phyloP scores from a whole-genome alignment of 2,797 vertebrate species.

The Zenarchopterus dispar region DNA sequence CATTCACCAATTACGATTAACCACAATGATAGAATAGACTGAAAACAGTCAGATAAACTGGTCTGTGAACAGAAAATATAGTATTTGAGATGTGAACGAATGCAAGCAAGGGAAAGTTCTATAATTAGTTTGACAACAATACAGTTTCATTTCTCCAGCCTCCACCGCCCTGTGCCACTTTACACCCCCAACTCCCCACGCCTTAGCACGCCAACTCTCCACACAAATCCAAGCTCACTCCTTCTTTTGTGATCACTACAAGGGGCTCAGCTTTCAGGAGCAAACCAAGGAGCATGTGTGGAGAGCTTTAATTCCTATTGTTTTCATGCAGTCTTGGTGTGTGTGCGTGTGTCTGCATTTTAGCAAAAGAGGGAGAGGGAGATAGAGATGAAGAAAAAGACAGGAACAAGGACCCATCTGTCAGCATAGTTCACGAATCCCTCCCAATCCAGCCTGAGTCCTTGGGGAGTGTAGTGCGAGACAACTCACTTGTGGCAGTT shows the following conservation, averaged over 20 bases:
- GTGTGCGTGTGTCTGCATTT: conserved; percentile 80
- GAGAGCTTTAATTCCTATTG: conserved; percentile 85
- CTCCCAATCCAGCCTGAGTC: conserved; percentile 81
- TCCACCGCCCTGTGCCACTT: conserved; percentile 29
- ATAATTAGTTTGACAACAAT: conserved; percentile 27
- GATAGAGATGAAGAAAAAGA: conserved; percentile 80
- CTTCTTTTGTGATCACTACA: conserved; percentile 81
- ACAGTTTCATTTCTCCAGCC: conserved; percentile 30
- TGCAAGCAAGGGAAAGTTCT: conserved; percentile 20
- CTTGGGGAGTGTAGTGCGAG: conserved; percentile 76
- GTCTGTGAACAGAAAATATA: background rate
- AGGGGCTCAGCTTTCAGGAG: conserved; percentile 84
- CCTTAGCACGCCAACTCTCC: conserved; percentile 51
- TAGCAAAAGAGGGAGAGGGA: conserved; percentile 76
- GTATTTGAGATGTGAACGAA: background rate
- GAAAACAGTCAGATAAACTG: conserved; percentile 4
- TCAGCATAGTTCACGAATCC: conserved; percentile 79
- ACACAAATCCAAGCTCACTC: conserved; percentile 69
- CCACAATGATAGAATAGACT: conserved; percentile 17
- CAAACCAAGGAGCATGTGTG: conserved; percentile 81
- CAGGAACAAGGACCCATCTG: conserved; percentile 88
- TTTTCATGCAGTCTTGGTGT: conserved; percentile 81
- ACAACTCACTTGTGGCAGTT: conserved; percentile 86
- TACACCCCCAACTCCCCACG: conserved; percentile 30
- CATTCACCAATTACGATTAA: conserved; percentile 4